A percentile compares a stretch with the other conserved stretches of the same genome.
Conservation (phyloP, 1,140 invertebrate species). For the Macrobrachium nipponense region DNA sequence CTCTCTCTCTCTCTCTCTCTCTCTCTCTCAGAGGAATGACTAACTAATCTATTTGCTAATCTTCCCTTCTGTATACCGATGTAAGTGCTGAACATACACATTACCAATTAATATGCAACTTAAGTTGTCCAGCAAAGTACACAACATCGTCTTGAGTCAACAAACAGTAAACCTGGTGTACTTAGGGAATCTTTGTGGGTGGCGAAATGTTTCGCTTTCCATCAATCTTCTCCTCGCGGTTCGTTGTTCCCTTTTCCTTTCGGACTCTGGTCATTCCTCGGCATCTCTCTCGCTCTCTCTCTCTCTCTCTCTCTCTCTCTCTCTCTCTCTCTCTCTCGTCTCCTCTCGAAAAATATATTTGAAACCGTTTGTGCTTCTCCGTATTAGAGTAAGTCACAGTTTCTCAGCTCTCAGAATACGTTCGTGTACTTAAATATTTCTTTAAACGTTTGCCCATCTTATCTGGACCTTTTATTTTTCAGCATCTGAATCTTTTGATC, state of each 20-base stretch:
- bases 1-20: conserved; percentile 20
- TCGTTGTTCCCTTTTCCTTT: background rate
- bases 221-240: background rate
- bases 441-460: no score
- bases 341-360: background rate
- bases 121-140: background rate
- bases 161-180: background rate
- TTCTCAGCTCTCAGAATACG: background rate
- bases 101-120: background rate
- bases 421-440: no score
- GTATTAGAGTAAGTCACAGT: background rate
- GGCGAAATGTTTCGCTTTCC: background rate
- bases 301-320: conserved; percentile 35
- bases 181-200: background rate
- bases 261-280: background rate
- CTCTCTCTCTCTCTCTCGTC: conserved; percentile 18
- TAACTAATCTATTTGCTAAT: background rate
- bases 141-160: background rate
- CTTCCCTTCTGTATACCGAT: no score
- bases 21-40: no score
- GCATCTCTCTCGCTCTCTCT: conserved; percentile 24
- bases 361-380: background rate
- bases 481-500: no score
- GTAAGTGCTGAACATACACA: no score
- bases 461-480: no score